phyloP scores from a whole-genome alignment of 2,797 vertebrate genomes.

The Etheostoma nigrum region DNA sequence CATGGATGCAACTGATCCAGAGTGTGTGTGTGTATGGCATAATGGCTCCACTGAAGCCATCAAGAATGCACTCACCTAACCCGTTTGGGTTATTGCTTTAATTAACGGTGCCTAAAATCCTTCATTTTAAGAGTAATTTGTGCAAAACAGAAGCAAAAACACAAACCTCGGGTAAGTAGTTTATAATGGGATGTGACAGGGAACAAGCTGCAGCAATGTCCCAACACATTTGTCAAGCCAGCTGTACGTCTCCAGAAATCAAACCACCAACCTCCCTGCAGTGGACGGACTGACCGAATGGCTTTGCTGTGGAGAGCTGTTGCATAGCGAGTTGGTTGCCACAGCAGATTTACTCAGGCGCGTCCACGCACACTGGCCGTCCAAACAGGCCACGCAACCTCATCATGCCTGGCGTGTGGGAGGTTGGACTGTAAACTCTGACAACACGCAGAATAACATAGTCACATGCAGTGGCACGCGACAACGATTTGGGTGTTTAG shows the following conservation, averaged over 20 bases:
- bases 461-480: conserved; percentile 20
- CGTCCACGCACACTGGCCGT: conserved; percentile 68
- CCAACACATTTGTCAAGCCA: background rate
- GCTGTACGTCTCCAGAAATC: background rate
- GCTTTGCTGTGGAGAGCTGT: conserved; percentile 46
- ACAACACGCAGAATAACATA: conserved; percentile 40
- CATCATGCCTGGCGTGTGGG: conserved; percentile 40
- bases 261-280: conserved; percentile 24
- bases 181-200: conserved; percentile 21
- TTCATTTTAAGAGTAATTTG: background rate
- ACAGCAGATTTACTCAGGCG: conserved; percentile 76
- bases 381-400: conserved; percentile 64
- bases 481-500: background rate
- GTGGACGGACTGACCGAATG: conserved; percentile 11
- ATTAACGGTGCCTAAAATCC: background rate
- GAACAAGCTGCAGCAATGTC: conserved; percentile 24
- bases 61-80: background rate
- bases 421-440: conserved; percentile 19
- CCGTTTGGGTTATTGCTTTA: background rate
- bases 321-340: conserved; percentile 64
- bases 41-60: background rate
- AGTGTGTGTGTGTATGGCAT: background rate
- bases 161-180: background rate
- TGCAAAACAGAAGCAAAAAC: background rate
- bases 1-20: conserved; percentile 31